Evolutionary conservation across 2,888 invertebrate species (phyloP).

Genomic region (Torymus tubicola): DNA sequence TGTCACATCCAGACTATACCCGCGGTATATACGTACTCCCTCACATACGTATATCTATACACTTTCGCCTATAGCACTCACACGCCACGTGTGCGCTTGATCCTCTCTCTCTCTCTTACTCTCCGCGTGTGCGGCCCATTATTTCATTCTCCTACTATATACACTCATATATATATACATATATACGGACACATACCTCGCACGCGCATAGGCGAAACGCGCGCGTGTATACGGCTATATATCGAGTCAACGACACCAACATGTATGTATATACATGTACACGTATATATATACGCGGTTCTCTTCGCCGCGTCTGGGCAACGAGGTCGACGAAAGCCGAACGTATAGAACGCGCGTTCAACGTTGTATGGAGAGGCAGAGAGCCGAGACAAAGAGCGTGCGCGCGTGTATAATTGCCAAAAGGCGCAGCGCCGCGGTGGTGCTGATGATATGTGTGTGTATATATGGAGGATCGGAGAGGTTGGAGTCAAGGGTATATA

Average conservation of each 20-base stretch:
- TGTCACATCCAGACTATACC: too few species aligned
- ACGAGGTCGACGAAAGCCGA: constrained; percentile 68
- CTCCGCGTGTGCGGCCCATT: constrained; percentile 3
- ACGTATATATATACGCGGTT: too few species aligned
- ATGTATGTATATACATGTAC: too few species aligned
- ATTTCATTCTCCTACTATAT: constrained; percentile 5
- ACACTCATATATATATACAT: too few species aligned
- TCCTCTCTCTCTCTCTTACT: constrained; percentile 24
- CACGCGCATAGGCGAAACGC: constrained; percentile 37
- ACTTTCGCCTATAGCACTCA: neutral
- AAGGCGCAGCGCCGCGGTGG: too few species aligned
- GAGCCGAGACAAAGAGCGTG: too few species aligned
- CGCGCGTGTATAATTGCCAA: too few species aligned
- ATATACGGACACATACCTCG: neutral
- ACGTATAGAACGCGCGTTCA: neutral
- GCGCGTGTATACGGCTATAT: constrained; percentile 48
- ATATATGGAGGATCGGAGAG: too few species aligned
- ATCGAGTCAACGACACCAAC: constrained; percentile 62
- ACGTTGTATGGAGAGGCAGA: too few species aligned
- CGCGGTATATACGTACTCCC: too few species aligned
- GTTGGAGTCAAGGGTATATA: too few species aligned
- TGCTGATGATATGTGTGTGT: too few species aligned
- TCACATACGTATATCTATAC: neutral
- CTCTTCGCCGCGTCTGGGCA: constrained; percentile 60
- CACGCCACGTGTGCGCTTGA: constrained; percentile 32